Conservation (phyloP, 2,888 invertebrate genomes). For the Scaptomyza flava region DNA sequence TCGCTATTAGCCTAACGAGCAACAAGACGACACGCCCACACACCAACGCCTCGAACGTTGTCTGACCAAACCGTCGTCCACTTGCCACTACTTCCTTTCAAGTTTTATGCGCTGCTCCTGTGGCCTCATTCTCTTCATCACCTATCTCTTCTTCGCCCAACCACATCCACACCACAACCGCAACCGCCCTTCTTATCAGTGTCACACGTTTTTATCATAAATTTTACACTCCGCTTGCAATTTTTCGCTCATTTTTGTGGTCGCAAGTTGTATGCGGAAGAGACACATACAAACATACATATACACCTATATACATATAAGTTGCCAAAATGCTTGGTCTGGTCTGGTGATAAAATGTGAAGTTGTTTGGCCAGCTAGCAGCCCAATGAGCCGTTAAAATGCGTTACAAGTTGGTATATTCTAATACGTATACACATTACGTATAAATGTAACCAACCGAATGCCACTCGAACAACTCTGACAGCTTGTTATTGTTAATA, state of each 20-base stretch:
- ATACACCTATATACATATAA: slow-evolving; percentile 8
- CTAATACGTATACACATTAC: slow-evolving; percentile 41
- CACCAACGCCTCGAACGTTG: slow-evolving; percentile 16
- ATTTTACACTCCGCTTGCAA: slow-evolving; percentile 73
- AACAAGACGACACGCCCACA: slow-evolving; percentile 54
- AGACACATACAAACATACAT: slow-evolving; percentile 11
- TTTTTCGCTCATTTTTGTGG: slow-evolving; percentile 62
- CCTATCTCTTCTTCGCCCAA: slow-evolving; percentile 6
- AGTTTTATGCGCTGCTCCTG: slow-evolving; percentile 19
- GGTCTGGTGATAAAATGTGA: slow-evolving; percentile 42
- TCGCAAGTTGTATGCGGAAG: slow-evolving; percentile 32
- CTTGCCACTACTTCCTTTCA: slow-evolving; percentile 31
- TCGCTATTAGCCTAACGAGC: slow-evolving; percentile 69
- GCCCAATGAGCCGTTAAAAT: slow-evolving; percentile 61
- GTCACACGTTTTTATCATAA: slow-evolving; percentile 76
- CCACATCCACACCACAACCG: neutral
- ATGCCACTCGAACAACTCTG: slow-evolving; percentile 15
- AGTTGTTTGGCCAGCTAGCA: slow-evolving; percentile 27
- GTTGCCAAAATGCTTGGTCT: slow-evolving; percentile 25
- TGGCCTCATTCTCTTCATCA: neutral
- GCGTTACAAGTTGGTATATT: slow-evolving; percentile 41
- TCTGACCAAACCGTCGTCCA: slow-evolving; percentile 42
- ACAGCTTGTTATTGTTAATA: slow-evolving; percentile 63
- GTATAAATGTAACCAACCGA: slow-evolving; percentile 13
- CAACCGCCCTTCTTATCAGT: slow-evolving; percentile 57